Conservation (phyloP, 2,113 vertebrate species). For the Corythoichthys intestinalis region DNA sequence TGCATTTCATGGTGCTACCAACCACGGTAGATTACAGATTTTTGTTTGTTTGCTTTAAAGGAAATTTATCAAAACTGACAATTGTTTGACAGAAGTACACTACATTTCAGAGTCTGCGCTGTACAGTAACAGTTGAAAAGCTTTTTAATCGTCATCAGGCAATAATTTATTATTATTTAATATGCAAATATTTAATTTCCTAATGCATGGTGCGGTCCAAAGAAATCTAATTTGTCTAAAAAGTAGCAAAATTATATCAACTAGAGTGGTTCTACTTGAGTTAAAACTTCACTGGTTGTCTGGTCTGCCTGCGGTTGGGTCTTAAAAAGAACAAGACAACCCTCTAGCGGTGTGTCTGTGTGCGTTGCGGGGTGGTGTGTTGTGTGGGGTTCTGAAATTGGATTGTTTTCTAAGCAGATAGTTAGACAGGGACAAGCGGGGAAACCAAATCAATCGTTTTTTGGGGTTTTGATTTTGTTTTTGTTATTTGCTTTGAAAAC, state of each 20-base stretch:
- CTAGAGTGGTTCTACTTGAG: background rate
- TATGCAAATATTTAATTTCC: background rate
- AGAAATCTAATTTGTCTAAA: background rate
- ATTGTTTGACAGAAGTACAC: too few relatives aligned
- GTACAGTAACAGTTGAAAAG: too few relatives aligned
- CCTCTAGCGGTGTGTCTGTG: background rate
- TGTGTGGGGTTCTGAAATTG: background rate
- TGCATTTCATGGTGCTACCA: too few relatives aligned
- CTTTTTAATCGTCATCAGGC: background rate
- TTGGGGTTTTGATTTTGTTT: too few relatives aligned
- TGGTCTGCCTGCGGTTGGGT: background rate
- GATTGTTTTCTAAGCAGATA: background rate
- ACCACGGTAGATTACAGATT: too few relatives aligned
- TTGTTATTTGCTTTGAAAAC: too few relatives aligned
- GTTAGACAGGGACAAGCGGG: too few relatives aligned
- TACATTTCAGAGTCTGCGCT: too few relatives aligned
- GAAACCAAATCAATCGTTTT: too few relatives aligned
- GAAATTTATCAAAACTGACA: too few relatives aligned
- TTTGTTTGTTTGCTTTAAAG: too few relatives aligned
- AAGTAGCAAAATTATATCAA: background rate
- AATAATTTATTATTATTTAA: background rate
- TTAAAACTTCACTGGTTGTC: background rate
- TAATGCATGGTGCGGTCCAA: background rate
- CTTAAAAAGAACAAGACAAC: background rate
- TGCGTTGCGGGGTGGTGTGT: background rate